Evolutionary conservation across 2,888 invertebrate genomes (phyloP).

Genomic region (Allacma fusca): DNA sequence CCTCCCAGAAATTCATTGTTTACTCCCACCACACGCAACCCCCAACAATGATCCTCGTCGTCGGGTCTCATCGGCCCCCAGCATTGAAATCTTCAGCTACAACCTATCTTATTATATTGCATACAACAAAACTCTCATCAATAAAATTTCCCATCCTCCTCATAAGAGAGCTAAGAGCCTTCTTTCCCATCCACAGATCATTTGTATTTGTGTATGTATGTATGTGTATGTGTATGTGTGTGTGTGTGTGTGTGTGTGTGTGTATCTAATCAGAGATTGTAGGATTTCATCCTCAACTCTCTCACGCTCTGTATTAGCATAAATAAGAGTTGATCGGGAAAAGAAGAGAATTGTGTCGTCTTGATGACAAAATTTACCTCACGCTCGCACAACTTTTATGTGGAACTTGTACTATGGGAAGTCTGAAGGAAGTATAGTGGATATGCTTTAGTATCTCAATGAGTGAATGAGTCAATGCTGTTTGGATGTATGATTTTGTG

Average conservation of each 20-base stretch:
- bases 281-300: background rate
- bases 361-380: no score
- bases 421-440: no score
- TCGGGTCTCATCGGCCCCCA: slow-evolving; percentile 21
- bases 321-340: no score
- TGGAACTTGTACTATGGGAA: no score
- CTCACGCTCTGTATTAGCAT: background rate
- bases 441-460: no score
- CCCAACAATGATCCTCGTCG: slow-evolving; percentile 30
- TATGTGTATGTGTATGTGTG: background rate
- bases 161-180: background rate
- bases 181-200: background rate
- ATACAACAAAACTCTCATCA: slow-evolving; percentile 21
- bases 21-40: slow-evolving; percentile 34
- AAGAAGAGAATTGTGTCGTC: no score
- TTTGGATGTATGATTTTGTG: no score
- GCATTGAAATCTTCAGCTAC: background rate
- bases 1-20: slow-evolving; percentile 33
- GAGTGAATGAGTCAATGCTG: no score
- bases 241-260: no score
- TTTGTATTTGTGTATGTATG: no score
- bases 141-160: slow-evolving; percentile 29
- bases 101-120: background rate
- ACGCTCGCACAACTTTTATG: no score
- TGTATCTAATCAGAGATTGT: no score